A percentile compares a stretch with the other conserved stretches of the same genome.
phyloP scores from a whole-genome alignment of 2,113 vertebrate species.

The Fregata magnificens region DNA sequence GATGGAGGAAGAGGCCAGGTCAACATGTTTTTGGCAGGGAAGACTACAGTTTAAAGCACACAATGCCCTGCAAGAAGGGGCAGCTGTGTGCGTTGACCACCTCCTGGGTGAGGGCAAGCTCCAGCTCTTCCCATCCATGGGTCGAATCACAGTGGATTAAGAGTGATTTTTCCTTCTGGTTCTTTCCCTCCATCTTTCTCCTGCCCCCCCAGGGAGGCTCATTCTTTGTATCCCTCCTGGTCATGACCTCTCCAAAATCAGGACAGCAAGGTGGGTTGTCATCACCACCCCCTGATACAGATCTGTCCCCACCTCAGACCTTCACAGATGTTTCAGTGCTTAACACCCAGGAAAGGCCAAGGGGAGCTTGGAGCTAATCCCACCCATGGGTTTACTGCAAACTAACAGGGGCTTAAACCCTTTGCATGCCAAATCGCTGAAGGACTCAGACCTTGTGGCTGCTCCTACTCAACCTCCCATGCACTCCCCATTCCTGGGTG shows the following conservation, averaged over 20 bases:
- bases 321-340: neutral
- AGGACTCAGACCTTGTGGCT: neutral
- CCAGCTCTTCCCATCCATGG: neutral
- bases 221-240: neutral
- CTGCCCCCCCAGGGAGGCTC: neutral
- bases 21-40: neutral
- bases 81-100: neutral
- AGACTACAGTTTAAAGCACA: neutral
- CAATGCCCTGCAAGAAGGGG: neutral
- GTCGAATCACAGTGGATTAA: neutral
- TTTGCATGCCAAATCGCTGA: accelerated
- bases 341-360: neutral
- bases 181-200: neutral
- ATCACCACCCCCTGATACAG: neutral
- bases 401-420: neutral
- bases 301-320: neutral
- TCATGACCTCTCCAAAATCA: neutral
- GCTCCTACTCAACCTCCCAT: neutral
- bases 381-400: neutral
- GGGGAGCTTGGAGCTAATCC: neutral
- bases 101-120: neutral
- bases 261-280: neutral
- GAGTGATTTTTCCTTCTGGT: neutral
- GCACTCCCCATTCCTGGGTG: neutral
- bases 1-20: neutral